These are phyloP conservation scores for Gryllus longicercus DNA, from an alignment of 2,888 invertebrate genomes.

Conservation along the genomic window DNA sequence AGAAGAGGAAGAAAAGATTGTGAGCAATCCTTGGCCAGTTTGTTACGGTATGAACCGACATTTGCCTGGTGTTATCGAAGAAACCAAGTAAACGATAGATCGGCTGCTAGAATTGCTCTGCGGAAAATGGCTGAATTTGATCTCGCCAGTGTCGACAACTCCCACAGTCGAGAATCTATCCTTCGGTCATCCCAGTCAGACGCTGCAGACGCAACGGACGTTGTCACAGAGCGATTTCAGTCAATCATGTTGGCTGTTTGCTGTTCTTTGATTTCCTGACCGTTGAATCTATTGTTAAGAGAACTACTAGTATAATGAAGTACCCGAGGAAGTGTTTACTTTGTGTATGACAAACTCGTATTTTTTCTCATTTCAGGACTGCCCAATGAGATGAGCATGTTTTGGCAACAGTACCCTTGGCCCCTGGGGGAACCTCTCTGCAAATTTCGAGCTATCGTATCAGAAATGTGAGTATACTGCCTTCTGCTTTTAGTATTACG, in stretches of 20 bases:
- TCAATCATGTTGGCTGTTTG: background rate
- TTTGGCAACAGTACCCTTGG: slow-evolving; percentile 89
- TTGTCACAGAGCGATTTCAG: too few species aligned
- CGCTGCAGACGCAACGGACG: too few species aligned
- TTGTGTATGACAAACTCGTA: background rate
- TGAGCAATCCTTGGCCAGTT: too few species aligned
- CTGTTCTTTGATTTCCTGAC: background rate
- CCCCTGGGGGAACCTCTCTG: slow-evolving; percentile 75
- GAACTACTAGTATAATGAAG: background rate
- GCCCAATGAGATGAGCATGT: slow-evolving; percentile 78
- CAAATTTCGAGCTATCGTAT: slow-evolving; percentile 74
- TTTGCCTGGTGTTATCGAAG: too few species aligned
- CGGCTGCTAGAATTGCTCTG: too few species aligned
- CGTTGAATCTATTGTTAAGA: background rate
- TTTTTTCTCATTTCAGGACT: slow-evolving; percentile 61
- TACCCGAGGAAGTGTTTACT: background rate
- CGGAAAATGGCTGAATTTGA: too few species aligned
- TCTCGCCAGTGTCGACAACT: too few species aligned
- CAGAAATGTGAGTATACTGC: slow-evolving; percentile 71
- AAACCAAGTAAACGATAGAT: too few species aligned
- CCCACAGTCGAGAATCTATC: too few species aligned
- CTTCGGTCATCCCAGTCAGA: too few species aligned
- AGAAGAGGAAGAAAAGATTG: too few species aligned
- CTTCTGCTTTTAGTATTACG: background rate
- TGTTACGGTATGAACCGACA: too few species aligned